Evolutionary conservation across 2,113 vertebrate species (phyloP).

Genomic region (Chionis minor): DNA sequence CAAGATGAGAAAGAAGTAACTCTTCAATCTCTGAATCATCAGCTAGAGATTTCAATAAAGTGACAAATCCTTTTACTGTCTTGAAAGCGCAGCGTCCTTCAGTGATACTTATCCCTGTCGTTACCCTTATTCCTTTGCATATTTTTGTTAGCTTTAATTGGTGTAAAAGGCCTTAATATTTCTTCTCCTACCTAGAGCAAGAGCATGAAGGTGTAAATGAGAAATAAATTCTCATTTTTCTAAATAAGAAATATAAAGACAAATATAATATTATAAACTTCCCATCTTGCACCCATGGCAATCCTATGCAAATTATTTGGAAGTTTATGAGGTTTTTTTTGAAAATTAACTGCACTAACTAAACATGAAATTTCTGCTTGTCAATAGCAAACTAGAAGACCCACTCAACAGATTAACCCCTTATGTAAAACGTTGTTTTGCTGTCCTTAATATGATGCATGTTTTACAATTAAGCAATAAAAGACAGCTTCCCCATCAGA

Average conservation of each 20-base stretch:
- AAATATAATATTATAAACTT: background rate
- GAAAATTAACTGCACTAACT: background rate
- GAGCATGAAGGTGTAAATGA: background rate
- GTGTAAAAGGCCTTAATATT: background rate
- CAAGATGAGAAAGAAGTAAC: background rate
- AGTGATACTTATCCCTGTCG: background rate
- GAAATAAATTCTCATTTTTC: background rate
- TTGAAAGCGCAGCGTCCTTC: background rate
- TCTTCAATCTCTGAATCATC: background rate
- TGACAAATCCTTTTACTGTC: background rate
- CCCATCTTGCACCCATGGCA: accelerated
- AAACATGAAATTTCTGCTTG: background rate
- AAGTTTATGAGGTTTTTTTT: background rate
- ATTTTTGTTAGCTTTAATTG: background rate
- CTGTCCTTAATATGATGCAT: background rate
- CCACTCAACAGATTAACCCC: background rate
- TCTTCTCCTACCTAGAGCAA: background rate
- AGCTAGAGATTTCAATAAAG: background rate
- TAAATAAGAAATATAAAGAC: background rate
- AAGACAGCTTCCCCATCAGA: background rate
- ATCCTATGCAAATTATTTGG: background rate
- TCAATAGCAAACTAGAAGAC: background rate
- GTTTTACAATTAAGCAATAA: background rate
- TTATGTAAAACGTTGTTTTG: background rate
- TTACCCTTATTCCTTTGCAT: background rate